Percentiles rank a stretch among this genome's conserved stretches.
Evolutionary conservation across 2,888 invertebrate species (phyloP).

Genomic region (Amiota minor): DNA sequence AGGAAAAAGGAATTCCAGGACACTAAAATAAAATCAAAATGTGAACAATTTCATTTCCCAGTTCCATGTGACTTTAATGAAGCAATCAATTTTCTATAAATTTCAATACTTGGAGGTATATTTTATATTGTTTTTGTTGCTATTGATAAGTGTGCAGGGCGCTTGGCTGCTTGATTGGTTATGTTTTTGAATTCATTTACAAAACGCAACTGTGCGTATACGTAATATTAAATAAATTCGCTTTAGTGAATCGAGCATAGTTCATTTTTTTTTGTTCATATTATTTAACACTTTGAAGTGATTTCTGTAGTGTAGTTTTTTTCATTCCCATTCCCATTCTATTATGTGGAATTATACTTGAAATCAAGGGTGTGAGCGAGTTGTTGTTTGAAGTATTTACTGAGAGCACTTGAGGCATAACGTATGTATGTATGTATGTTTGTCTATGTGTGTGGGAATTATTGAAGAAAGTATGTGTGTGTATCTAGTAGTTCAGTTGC

Average conservation of each 20-base stretch:
- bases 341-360: not conserved
- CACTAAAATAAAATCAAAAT: too few species aligned
- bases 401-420: not conserved
- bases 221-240: constrained; percentile 22
- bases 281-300: constrained; percentile 17
- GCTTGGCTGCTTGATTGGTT: too few species aligned
- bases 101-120: constrained; percentile 55
- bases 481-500: too few species aligned
- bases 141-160: not conserved
- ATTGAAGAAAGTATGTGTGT: not conserved
- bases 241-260: constrained; percentile 15
- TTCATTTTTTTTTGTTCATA: not conserved
- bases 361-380: constrained; percentile 7
- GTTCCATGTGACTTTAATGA: constrained; percentile 49
- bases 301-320: constrained; percentile 24
- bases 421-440: not conserved
- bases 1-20: too few species aligned
- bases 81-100: constrained; percentile 57
- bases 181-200: not conserved
- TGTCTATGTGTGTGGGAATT: too few species aligned
- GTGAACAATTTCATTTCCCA: too few species aligned
- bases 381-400: constrained; percentile 19
- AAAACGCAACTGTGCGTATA: constrained; percentile 29
- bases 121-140: constrained; percentile 5
- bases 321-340: not conserved